Conservation (phyloP, 2,113 vertebrate genomes). For the Chiloscyllium plagiosum region DNA sequence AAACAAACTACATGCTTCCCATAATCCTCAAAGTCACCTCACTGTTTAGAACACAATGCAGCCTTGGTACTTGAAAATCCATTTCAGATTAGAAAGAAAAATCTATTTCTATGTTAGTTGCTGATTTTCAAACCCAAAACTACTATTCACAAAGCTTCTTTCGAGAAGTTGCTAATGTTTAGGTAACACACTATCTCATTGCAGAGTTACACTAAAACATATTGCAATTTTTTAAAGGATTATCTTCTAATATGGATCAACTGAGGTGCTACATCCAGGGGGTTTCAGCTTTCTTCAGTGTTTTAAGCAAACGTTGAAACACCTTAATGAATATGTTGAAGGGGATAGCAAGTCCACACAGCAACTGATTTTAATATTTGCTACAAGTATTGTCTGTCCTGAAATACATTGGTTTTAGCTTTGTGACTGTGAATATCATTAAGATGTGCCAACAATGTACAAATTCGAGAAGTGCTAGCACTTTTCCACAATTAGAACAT, state of each 20-base stretch:
- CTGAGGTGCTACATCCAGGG: background rate
- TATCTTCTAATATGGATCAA: background rate
- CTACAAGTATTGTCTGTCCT: background rate
- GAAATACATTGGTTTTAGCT: background rate
- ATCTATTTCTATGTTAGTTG: background rate
- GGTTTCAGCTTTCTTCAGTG: background rate
- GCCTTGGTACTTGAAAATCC: background rate
- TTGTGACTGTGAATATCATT: background rate
- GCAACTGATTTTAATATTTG: background rate
- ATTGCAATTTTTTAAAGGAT: background rate
- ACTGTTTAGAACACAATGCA: background rate
- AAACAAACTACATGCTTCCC: background rate
- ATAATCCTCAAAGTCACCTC: slow-evolving; percentile 13
- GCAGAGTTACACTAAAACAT: background rate
- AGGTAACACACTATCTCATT: background rate
- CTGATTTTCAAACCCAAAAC: background rate
- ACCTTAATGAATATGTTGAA: background rate
- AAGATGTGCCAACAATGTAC: background rate
- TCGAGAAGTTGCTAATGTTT: background rate
- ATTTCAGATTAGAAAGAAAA: background rate
- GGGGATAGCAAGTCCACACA: background rate
- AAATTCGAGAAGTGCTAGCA: background rate
- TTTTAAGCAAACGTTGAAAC: background rate
- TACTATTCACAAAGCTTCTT: background rate
- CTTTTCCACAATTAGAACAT: background rate